phyloP scores from a whole-genome alignment of 2,888 invertebrate species.

The Drosophila nigritarsus region DNA sequence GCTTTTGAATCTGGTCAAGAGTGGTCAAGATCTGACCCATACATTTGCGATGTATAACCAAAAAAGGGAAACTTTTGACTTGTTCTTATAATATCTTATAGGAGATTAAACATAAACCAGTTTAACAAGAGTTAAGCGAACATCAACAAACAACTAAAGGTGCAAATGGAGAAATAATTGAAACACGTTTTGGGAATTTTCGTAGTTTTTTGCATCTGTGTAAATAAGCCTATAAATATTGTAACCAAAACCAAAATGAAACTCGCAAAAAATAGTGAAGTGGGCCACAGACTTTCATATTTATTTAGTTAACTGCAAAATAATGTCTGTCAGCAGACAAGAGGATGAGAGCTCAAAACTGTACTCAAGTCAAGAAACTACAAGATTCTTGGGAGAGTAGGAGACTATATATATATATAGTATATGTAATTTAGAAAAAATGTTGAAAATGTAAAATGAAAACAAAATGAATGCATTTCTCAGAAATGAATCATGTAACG shows the following conservation, averaged over 20 bases:
- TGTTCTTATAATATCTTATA: neutral
- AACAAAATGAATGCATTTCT: conserved; percentile 35
- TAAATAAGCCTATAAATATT: neutral
- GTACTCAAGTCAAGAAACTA: neutral
- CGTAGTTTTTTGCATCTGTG: neutral
- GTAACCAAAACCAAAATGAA: neutral
- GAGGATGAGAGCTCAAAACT: neutral
- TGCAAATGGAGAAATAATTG: neutral
- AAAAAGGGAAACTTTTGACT: neutral
- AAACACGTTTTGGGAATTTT: neutral
- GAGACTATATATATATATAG: neutral
- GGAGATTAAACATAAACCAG: neutral
- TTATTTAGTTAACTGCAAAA: neutral
- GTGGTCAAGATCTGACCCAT: neutral
- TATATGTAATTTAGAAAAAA: neutral
- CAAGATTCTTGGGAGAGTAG: neutral
- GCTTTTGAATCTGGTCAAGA: neutral
- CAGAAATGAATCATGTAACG: conserved; percentile 49
- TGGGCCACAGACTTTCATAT: neutral
- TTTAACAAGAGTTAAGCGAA: neutral
- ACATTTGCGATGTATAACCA: neutral
- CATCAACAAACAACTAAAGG: neutral
- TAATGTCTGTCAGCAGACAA: neutral
- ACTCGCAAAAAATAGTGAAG: neutral
- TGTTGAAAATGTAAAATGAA: neutral